Evolutionary conservation across 2,113 vertebrate species (phyloP).

Genomic region (Clinocottus analis): DNA sequence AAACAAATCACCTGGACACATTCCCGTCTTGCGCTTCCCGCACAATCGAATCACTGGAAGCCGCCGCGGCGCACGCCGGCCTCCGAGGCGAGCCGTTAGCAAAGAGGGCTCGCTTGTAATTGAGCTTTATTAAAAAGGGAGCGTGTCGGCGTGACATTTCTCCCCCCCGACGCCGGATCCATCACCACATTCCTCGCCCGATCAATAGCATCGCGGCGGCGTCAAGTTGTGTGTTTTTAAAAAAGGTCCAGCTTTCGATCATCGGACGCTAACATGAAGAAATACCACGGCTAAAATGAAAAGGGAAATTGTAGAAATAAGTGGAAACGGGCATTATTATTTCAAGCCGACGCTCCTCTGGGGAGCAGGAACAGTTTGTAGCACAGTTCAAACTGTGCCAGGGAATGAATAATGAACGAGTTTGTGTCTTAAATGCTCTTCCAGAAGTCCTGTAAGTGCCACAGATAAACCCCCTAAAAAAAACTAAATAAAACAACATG

Average conservation of each 20-base stretch:
- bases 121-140: slow-evolving; percentile 62
- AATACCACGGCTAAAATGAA: background rate
- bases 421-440: slow-evolving; percentile 10
- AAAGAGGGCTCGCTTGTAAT: slow-evolving; percentile 32
- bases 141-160: too few relatives aligned
- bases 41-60: slow-evolving; percentile 53
- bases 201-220: too few relatives aligned
- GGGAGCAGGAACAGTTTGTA: background rate
- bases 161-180: too few relatives aligned
- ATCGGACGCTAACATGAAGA: slow-evolving; percentile 18
- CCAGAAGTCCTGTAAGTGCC: background rate
- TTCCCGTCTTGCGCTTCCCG: slow-evolving; percentile 40
- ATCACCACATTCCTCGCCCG: slow-evolving; percentile 35
- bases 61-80: slow-evolving; percentile 21
- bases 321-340: background rate
- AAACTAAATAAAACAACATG: background rate
- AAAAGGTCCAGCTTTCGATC: background rate
- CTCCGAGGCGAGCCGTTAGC: background rate
- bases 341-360: background rate
- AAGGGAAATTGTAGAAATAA: background rate
- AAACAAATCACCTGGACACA: slow-evolving; percentile 66
- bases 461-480: background rate
- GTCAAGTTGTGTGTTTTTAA: slow-evolving; percentile 25
- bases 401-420: slow-evolving; percentile 37
- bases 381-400: background rate